These are phyloP conservation scores for Narcine bancroftii DNA, from an alignment of 2,113 vertebrate genomes.

Conservation along the genomic window DNA sequence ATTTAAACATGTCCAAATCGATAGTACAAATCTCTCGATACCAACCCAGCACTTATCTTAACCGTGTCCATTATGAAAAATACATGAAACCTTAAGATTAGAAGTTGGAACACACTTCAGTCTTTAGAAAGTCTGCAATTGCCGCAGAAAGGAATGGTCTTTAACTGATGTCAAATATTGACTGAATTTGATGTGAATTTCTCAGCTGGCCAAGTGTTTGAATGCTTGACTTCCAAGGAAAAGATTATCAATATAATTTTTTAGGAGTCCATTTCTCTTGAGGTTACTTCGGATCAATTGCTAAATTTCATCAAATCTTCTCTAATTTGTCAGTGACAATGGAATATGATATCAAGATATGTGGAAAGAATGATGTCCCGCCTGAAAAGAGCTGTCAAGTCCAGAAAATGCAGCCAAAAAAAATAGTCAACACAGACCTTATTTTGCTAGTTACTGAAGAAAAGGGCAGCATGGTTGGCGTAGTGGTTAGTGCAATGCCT, in stretches of 20 bases:
- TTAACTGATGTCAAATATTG: neutral
- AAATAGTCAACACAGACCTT: neutral
- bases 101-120: neutral
- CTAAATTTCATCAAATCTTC: neutral
- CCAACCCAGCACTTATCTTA: too few relatives aligned
- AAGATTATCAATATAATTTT: neutral
- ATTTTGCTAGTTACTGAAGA: too few relatives aligned
- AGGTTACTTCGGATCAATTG: neutral
- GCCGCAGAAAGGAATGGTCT: neutral
- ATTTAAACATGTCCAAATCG: too few relatives aligned
- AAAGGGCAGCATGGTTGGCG: too few relatives aligned
- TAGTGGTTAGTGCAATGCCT: too few relatives aligned
- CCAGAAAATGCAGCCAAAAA: neutral
- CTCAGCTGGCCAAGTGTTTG: neutral
- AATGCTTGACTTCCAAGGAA: neutral
- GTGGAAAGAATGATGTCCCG: neutral
- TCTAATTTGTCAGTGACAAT: neutral
- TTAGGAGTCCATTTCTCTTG: neutral
- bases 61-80: neutral
- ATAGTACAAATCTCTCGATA: too few relatives aligned
- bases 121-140: neutral
- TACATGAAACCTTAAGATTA: neutral
- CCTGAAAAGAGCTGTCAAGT: neutral
- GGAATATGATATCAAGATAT: neutral
- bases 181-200: neutral